Evolutionary conservation across 2,797 vertebrate species (phyloP).

Genomic region (Squalus acanthias): DNA sequence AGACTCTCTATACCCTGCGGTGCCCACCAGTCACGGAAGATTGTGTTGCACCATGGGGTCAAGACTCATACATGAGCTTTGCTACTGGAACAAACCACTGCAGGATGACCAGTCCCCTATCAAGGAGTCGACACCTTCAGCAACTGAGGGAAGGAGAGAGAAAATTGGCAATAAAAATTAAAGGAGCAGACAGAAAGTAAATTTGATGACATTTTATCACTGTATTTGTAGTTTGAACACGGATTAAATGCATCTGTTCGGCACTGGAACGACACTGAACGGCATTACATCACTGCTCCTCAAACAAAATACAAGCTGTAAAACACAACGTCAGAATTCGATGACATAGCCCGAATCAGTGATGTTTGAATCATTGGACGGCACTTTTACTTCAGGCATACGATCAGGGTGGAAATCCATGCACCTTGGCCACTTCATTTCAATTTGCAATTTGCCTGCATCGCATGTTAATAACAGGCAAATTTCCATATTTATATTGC

Average conservation of each 20-base stretch:
- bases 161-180: not conserved
- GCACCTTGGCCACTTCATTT: not conserved
- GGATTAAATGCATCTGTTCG: not conserved
- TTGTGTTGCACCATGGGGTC: not conserved
- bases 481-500: not conserved
- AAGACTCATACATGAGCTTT: not conserved
- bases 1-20: not conserved
- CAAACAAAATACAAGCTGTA: not conserved
- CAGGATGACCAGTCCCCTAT: not conserved
- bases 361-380: not conserved
- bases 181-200: not conserved
- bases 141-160: not conserved
- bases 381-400: not conserved
- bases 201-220: not conserved
- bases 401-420: not conserved
- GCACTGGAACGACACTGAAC: not conserved
- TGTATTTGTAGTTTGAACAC: not conserved
- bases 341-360: not conserved
- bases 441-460: not conserved
- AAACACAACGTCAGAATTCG: not conserved
- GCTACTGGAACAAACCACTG: not conserved
- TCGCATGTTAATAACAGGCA: not conserved
- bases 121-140: not conserved
- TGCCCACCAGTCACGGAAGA: not conserved
- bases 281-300: too few relatives aligned